Conservation (phyloP, 2,797 vertebrate genomes). For the Sebastes wilsoni region DNA sequence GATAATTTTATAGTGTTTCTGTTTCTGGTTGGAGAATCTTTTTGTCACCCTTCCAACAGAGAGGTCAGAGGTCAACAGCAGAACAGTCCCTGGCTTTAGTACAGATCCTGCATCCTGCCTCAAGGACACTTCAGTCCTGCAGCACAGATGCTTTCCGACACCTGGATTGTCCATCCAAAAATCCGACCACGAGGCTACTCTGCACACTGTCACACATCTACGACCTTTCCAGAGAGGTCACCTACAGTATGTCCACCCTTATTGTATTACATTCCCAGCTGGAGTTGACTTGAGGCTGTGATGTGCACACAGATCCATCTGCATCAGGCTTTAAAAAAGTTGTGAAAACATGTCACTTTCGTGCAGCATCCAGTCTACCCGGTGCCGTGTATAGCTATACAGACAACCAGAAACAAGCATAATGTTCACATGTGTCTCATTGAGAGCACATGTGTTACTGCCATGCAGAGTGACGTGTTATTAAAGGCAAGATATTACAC, state of each 20-base stretch:
- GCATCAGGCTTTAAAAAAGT: conserved; percentile 37
- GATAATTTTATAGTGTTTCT: background rate
- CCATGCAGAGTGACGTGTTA: conserved; percentile 6
- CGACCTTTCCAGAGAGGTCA: conserved; percentile 33
- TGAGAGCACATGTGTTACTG: background rate
- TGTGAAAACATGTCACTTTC: conserved; percentile 39
- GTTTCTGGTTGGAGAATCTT: background rate
- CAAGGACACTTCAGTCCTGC: conserved; percentile 12
- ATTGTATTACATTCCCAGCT: conserved; percentile 46
- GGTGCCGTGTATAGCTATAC: background rate
- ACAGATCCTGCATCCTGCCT: background rate
- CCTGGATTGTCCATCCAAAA: conserved; percentile 11
- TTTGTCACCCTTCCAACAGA: background rate
- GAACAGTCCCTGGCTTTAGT: background rate
- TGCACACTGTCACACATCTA: conserved; percentile 18
- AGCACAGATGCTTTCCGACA: conserved; percentile 16
- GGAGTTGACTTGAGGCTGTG: background rate
- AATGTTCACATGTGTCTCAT: conserved; percentile 22
- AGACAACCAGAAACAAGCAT: background rate
- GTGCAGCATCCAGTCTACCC: background rate
- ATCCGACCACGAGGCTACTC: conserved; percentile 1
- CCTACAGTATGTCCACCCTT: conserved; percentile 54
- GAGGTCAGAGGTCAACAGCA: conserved; percentile 21
- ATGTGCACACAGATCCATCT: conserved; percentile 20
- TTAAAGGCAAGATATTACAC: background rate